phyloP scores from a whole-genome alignment of 2,888 invertebrate species.

The Ypsolopha scabrella region DNA sequence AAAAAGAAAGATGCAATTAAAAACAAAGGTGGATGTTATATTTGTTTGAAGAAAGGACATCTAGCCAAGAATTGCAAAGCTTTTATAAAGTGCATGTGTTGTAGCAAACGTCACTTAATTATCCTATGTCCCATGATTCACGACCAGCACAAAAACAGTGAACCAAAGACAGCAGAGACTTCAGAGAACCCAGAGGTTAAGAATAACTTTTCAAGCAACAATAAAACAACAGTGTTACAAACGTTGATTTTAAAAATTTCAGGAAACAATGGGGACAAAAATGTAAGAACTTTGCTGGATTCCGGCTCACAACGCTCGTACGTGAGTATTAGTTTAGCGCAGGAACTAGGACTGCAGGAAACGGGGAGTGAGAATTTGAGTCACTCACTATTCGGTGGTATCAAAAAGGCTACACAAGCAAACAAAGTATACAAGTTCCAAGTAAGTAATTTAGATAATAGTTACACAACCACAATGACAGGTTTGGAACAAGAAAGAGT shows the following conservation, averaged over 20 bases:
- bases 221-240: not conserved
- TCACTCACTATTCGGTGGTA: not conserved
- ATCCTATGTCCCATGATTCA: too few species aligned
- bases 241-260: not conserved
- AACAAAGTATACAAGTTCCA: not conserved
- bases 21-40: not conserved
- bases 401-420: not conserved
- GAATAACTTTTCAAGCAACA: too few species aligned
- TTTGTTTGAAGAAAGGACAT: too few species aligned
- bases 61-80: too few species aligned
- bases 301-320: constrained; percentile 8
- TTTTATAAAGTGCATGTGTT: too few species aligned
- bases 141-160: too few species aligned
- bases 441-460: not conserved
- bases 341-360: not conserved
- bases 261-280: not conserved
- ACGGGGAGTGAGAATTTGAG: not conserved
- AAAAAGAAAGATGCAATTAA: not conserved
- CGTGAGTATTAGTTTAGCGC: constrained; percentile 6
- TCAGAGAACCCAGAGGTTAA: too few species aligned
- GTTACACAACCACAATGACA: not conserved
- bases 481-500: too few species aligned
- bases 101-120: too few species aligned
- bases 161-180: too few species aligned
- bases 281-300: constrained; percentile 5